phyloP scores from a whole-genome alignment of 2,888 invertebrate species.

The Drosophila colorata region DNA sequence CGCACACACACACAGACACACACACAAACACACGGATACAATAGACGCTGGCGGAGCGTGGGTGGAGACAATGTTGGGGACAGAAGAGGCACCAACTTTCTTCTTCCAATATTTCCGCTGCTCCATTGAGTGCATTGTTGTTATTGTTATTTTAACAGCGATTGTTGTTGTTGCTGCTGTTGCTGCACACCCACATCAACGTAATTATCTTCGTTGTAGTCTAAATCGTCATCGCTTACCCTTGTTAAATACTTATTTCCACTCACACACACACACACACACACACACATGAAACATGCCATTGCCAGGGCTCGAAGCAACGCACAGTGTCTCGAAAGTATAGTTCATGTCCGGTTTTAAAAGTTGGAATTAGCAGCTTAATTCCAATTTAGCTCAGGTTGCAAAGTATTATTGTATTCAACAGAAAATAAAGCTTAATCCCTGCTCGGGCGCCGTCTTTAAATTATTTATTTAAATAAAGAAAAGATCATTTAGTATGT shows the following conservation, averaged over 20 bases:
- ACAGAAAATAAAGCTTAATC: neutral
- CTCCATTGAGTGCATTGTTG: constrained; percentile 65
- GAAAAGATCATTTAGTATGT: too few relatives aligned
- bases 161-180: constrained; percentile 10
- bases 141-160: constrained; percentile 31
- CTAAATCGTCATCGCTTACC: constrained; percentile 55
- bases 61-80: constrained; percentile 39
- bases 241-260: constrained; percentile 51
- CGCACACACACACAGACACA: constrained; percentile 16
- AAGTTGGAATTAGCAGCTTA: too few relatives aligned
- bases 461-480: too few relatives aligned
- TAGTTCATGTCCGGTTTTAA: too few relatives aligned
- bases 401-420: too few relatives aligned
- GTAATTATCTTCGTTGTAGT: constrained; percentile 48
- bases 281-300: constrained; percentile 9
- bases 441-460: neutral
- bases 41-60: constrained; percentile 41
- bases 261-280: neutral
- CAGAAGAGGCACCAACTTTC: constrained; percentile 64
- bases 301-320: constrained; percentile 21
- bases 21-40: constrained; percentile 28
- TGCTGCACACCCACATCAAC: constrained; percentile 51
- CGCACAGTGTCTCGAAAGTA: constrained; percentile 42
- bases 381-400: too few relatives aligned
- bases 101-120: constrained; percentile 65